Conservation (phyloP, 2,888 invertebrate species). For the Heliconius ethilla region DNA sequence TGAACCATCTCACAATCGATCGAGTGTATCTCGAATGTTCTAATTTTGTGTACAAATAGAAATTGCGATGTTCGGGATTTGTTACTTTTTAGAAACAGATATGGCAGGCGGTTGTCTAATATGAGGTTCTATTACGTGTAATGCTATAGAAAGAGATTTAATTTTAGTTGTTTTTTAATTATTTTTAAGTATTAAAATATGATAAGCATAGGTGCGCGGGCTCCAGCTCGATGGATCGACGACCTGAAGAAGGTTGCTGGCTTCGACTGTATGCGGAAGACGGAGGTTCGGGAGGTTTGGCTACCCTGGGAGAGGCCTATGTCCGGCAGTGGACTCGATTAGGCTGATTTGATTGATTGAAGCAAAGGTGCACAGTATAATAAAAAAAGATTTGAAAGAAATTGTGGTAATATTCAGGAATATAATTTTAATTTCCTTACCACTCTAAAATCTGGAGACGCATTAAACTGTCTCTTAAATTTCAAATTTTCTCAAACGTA, state of each 20-base stretch:
- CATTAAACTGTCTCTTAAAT: too few species aligned
- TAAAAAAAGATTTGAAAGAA: neutral
- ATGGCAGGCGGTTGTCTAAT: slow-evolving; percentile 53
- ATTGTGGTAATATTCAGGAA: neutral
- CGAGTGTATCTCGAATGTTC: slow-evolving; percentile 9
- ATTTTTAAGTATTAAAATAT: neutral
- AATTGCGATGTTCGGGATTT: slow-evolving; percentile 54
- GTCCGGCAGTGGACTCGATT: too few species aligned
- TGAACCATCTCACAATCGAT: neutral
- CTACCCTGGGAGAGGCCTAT: too few species aligned
- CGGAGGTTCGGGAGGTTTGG: too few species aligned
- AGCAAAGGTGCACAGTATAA: neutral
- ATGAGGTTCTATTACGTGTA: slow-evolving; percentile 53
- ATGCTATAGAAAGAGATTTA: neutral
- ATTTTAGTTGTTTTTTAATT: neutral
- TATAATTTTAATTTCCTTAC: too few species aligned
- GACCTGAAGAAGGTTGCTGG: too few species aligned
- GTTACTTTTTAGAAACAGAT: slow-evolving; percentile 66
- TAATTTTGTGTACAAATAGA: slow-evolving; percentile 29
- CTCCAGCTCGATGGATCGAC: too few species aligned
- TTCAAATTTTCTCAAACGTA: too few species aligned
- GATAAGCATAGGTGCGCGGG: neutral
- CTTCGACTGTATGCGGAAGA: too few species aligned
- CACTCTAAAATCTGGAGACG: too few species aligned
- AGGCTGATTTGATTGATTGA: too few species aligned